Evolutionary conservation across 2,113 vertebrate species (phyloP).

Genomic region (human (Homo sapiens)): GRCh38 chr18:69311501-69312000

Average conservation of each 20-base stretch:
- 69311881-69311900: neutral
- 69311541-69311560: neutral
- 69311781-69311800: constrained; percentile 54
- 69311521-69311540: neutral
- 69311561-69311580: constrained; percentile 6
- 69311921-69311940: neutral
- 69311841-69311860: neutral
- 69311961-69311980: neutral
- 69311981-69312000: neutral
- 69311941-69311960: neutral
- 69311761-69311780: constrained; percentile 59
- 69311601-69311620: constrained; percentile 16
- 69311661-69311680: constrained; percentile 62
- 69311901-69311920: neutral
- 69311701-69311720: constrained; percentile 68
- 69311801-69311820: neutral
- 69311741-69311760: constrained; percentile 59
- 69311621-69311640: constrained; percentile 40
- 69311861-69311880: neutral
- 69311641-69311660: constrained; percentile 4
- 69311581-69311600: constrained; percentile 52
- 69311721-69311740: constrained; percentile 62
- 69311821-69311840: neutral
- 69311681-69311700: constrained; percentile 67
- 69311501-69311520: neutral